Base-by-base conservation (phyloP, 1,140 invertebrate genomes). In the Solenopsis fugax region DNA sequence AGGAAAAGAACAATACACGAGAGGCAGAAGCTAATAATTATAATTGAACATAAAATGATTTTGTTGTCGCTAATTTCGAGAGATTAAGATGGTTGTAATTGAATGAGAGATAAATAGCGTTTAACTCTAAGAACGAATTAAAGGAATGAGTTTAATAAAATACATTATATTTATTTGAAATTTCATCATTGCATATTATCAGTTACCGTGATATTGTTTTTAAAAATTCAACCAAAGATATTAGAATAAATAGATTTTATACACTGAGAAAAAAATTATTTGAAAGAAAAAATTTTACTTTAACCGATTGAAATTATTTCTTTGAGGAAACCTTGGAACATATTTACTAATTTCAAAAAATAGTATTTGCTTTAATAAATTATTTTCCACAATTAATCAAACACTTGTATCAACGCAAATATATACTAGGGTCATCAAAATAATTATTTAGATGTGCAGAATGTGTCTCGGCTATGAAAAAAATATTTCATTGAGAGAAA, bases 91-190 rank as follows among this genome's bases (percentile, higher is more conserved):
- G 24, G 29, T 52, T 21, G n/a, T 60, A 34, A 67, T 34, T 18
- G 29, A 65, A 65, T 16, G 34, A 54, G 7, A 45, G 34, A 80
- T 29, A 29, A 64, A 2, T 21, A 13, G n/a, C 29, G 3, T 71
- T 12, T 69, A 37, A 65, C 2, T 24, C 0, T 54, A 37, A 1
- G 7, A 52, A 65, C 5, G 2, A 69, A 5, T 3, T 77, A 18
- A 60, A 21, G 7, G 13, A 80, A 67, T 54, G 1, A 37, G 29
- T 69, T 80, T 21, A 54, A 80, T 18, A 80, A 52, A 52, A 12
- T 67, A 2, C 4, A 80, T 52, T 54, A 73, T 67, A 52, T 67
- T 78, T 78, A 67, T 80, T 52, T 0, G 13, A 18, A 75, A 37
- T 24, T 41, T 52, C 9, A 69, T 1, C 45, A 12, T 37, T 29